Evolutionary conservation across 1,140 invertebrate genomes (phyloP).

Genomic region (Araneus ventricosus): DNA sequence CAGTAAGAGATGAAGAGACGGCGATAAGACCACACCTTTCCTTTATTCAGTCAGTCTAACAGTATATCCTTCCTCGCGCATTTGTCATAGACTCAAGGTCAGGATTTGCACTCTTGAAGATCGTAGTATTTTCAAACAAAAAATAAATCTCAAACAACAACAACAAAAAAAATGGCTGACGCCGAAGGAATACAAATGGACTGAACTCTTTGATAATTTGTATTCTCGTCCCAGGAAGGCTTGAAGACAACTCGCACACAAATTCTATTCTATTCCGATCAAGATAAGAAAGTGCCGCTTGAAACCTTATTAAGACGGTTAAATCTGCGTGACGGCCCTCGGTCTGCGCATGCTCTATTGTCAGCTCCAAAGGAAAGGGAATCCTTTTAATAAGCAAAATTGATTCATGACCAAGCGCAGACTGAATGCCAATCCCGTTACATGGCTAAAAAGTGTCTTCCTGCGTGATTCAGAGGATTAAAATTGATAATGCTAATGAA

Average conservation of each 20-base stretch:
- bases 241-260: slow-evolving; percentile 21
- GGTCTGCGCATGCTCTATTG: slow-evolving; percentile 19
- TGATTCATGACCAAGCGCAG: neutral
- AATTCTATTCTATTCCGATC: slow-evolving; percentile 27
- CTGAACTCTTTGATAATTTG: slow-evolving; percentile 3
- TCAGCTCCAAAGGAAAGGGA: neutral
- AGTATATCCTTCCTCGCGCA: slow-evolving; percentile 23
- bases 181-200: slow-evolving; percentile 1
- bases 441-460: neutral
- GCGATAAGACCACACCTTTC: neutral
- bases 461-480: neutral
- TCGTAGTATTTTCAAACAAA: slow-evolving; percentile 2
- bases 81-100: slow-evolving; percentile 32
- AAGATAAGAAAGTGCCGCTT: slow-evolving; percentile 38
- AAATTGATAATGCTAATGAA: neutral
- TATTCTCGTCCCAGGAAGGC: slow-evolving; percentile 13
- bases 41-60: neutral
- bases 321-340: slow-evolving; percentile 22
- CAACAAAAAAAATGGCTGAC: neutral
- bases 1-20: slow-evolving; percentile 13
- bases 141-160: neutral
- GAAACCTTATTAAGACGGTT: slow-evolving; percentile 17
- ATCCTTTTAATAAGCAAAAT: neutral
- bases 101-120: slow-evolving; percentile 31
- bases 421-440: slow-evolving; percentile 32